Evolutionary conservation across 2,888 invertebrate species (phyloP).

Genomic region (Nephrotoma appendiculata): DNA sequence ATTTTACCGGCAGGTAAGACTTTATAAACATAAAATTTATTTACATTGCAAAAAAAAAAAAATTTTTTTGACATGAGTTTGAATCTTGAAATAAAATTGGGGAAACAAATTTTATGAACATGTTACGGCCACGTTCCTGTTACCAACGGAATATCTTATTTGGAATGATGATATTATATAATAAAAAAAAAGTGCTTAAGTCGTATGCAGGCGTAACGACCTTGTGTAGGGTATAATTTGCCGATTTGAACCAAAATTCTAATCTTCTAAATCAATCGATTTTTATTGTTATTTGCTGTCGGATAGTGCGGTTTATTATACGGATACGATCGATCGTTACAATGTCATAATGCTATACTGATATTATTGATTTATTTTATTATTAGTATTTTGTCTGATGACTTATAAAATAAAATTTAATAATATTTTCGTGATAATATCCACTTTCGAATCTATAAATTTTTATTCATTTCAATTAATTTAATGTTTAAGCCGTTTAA

Average conservation of each 20-base stretch:
- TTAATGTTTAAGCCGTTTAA: neutral
- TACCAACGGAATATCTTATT: neutral
- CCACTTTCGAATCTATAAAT: neutral
- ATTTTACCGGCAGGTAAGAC: constrained; percentile 57
- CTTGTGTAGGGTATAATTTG: neutral
- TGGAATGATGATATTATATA: neutral
- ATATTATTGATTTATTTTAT: neutral
- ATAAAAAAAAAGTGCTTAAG: neutral
- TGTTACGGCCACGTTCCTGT: too few species aligned
- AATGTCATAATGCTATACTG: neutral
- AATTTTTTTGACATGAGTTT: neutral
- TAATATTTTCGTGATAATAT: neutral
- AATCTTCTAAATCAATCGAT: neutral
- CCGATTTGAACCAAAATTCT: neutral
- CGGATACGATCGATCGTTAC: neutral
- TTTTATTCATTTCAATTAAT: neutral
- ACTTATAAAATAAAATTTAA: neutral
- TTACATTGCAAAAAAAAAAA: neutral
- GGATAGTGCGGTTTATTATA: neutral
- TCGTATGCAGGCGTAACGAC: neutral
- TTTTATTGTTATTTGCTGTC: neutral
- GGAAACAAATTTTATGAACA: neutral
- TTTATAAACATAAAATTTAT: neutral
- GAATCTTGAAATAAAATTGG: neutral
- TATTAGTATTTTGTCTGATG: neutral